A percentile compares a stretch with the other conserved stretches of the same genome.
Conservation (phyloP, 2,113 vertebrate species). For the Zosterops lateralis region DNA sequence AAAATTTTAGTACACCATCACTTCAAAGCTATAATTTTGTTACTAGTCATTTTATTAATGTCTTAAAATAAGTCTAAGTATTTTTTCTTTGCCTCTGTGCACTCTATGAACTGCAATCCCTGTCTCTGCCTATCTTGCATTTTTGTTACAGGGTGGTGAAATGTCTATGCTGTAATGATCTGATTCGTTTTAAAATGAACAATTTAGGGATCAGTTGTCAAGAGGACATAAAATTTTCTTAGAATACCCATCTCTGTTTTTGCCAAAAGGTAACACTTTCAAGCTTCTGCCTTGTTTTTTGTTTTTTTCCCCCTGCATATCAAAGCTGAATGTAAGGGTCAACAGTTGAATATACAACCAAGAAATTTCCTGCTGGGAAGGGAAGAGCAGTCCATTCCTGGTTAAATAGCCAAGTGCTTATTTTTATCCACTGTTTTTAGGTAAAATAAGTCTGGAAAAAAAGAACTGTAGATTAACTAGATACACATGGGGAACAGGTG, state of each 20-base stretch:
- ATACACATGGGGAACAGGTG: neutral
- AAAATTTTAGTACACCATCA: neutral
- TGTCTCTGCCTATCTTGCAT: neutral
- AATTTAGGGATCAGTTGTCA: neutral
- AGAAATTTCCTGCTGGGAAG: neutral
- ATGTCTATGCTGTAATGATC: neutral
- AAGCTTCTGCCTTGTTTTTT: neutral
- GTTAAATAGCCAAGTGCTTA: neutral
- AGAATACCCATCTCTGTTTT: neutral
- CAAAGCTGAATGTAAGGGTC: neutral
- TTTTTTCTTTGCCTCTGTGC: neutral
- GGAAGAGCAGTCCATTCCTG: neutral
- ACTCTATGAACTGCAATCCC: neutral
- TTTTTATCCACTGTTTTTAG: neutral
- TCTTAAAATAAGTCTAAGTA: neutral
- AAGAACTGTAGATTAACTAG: neutral
- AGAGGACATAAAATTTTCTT: neutral
- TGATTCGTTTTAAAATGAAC: neutral
- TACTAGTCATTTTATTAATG: neutral
- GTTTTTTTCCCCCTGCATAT: neutral
- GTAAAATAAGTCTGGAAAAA: neutral
- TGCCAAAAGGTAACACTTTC: neutral
- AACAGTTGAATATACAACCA: neutral
- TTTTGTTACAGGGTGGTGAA: neutral
- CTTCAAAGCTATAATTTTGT: neutral